Evolutionary conservation across 2,888 invertebrate species (phyloP).

Genomic region (Tricholauxania praeusta): DNA sequence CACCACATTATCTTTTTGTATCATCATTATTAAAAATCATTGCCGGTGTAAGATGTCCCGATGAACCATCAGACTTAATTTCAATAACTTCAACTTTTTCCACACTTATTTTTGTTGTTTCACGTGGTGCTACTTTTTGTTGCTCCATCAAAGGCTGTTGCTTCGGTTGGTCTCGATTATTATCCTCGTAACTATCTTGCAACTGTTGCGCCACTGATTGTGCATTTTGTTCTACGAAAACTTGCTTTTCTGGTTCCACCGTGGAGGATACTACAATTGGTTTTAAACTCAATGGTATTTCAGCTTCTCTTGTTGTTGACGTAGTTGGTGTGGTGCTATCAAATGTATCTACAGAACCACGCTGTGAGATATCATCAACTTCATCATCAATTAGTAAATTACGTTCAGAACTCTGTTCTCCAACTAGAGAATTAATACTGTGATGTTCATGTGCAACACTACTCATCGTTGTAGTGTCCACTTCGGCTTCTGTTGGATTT

Average conservation of each 20-base stretch:
- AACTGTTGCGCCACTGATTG: neutral
- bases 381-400: constrained; percentile 66
- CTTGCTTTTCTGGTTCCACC: constrained; percentile 40
- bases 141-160: constrained; percentile 37
- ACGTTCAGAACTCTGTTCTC: constrained; percentile 64
- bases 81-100: constrained; percentile 69
- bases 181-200: neutral
- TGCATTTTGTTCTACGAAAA: constrained; percentile 31
- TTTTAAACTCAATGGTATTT: constrained; percentile 55
- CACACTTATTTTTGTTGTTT: constrained; percentile 55
- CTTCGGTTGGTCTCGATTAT: neutral
- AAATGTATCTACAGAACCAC: constrained; percentile 56
- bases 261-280: constrained; percentile 65
- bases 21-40: constrained; percentile 44
- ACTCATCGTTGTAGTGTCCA: constrained; percentile 18
- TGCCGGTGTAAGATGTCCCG: constrained; percentile 64
- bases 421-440: constrained; percentile 59
- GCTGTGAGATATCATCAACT: constrained; percentile 61
- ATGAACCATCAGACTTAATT: constrained; percentile 66
- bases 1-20: constrained; percentile 1
- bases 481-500: neutral
- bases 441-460: constrained; percentile 46
- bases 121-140: constrained; percentile 43
- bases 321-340: constrained; percentile 37
- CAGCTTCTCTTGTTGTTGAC: constrained; percentile 33